Percentiles rank a stretch among this genome's conserved stretches.
Evolutionary conservation across 2,797 vertebrate species (phyloP).

Genomic region (Rhinoraja longicauda): DNA sequence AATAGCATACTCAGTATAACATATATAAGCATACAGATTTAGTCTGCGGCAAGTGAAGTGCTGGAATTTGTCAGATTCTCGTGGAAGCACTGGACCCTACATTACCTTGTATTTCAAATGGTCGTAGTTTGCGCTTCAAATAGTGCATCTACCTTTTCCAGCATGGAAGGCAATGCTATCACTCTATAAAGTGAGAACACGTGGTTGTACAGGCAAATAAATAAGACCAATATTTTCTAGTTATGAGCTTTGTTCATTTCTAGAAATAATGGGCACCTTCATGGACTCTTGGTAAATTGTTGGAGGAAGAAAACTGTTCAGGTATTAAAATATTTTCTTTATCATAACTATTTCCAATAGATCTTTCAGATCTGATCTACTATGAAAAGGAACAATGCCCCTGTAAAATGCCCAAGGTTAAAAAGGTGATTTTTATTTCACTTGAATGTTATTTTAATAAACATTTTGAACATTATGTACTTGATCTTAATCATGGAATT

Average conservation of each 20-base stretch:
- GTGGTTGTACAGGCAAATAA: background rate
- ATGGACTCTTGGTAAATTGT: background rate
- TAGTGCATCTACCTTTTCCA: background rate
- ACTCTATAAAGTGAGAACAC: background rate
- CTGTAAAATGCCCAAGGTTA: slow-evolving; percentile 26
- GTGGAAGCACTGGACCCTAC: too few species aligned
- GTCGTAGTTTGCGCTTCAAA: background rate
- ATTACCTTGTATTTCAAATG: background rate
- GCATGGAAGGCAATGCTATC: background rate
- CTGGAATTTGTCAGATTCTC: background rate
- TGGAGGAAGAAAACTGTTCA: background rate
- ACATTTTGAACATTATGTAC: background rate
- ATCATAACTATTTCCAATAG: background rate
- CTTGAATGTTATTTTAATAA: slow-evolving; percentile 7
- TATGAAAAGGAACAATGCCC: slow-evolving; percentile 36
- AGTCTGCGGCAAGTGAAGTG: background rate
- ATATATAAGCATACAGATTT: too few species aligned
- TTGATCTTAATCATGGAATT: background rate
- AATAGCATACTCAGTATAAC: background rate
- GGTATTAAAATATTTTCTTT: background rate
- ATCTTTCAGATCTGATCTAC: background rate
- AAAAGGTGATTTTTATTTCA: background rate
- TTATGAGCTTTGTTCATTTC: background rate
- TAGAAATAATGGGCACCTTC: background rate
- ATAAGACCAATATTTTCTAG: background rate